A percentile compares a stretch with the other conserved stretches of the same genome.
phyloP scores from a whole-genome alignment of 1,140 invertebrate species.

The Caenorhabditis elegans region WBcel235 BX284603.4:2618001-2618500 shows the following conservation, averaged over 20 bases:
- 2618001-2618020: no score
- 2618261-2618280: conserved; percentile 41
- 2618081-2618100: conserved; percentile 80
- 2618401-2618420: no score
- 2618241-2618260: conserved; percentile 71
- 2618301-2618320: conserved; percentile 76
- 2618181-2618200: background rate
- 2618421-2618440: no score
- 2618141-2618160: conserved; percentile 74
- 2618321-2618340: conserved; percentile 74
- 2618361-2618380: no score
- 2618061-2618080: conserved; percentile 67
- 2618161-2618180: background rate
- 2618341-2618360: conserved; percentile 76
- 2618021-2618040: no score
- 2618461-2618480: no score
- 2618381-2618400: no score
- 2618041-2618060: no score
- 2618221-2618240: conserved; percentile 59
- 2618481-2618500: no score
- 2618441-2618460: no score
- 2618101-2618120: conserved; percentile 83
- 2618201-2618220: conserved; percentile 70
- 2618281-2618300: conserved; percentile 77
- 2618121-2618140: conserved; percentile 76